Base-by-base conservation (phyloP, 1,140 invertebrate genomes). In the Drosophila sproati region DNA sequence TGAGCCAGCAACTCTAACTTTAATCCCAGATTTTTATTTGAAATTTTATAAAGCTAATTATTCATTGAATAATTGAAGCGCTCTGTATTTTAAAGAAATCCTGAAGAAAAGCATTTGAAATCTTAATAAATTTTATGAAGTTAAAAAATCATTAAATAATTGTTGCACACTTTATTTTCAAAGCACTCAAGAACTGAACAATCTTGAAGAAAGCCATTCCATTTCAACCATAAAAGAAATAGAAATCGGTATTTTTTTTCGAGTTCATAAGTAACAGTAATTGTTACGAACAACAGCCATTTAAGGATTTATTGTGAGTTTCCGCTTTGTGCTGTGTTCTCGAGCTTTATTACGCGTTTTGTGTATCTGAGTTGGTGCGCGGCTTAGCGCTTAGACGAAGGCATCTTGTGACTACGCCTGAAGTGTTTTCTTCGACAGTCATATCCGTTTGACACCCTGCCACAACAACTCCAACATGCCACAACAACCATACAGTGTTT, bases 401-500 rank as follows among this genome's bases (percentile, higher is more conserved):
- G 70, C 77, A 79, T 88, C 83, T 69, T 72, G 83, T 77, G 73
- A 83, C 54, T 78, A 78, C 43, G 80, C 77, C 77, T 67, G 51
- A 88, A 87, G 77, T 88, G 83, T 88, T 87, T 80, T 61, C 70
- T 69, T 82, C 83, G 80, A 73, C 80, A 87, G 77, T 77, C 80
- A 73, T 74, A 82, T 83, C 83, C 80, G 63, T n/a, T 43, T 70
- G 75, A 35, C 52, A 68, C 52, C 5, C 34, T 50, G 20, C 10
- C 34, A 28, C 34, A 45, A 37, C 20, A 63, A n/a, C 39, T n/a
- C n/a, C 54, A 1, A 20, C 20, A 20, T 20, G 20, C 37, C 28
- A 62, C 47, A 51, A 43, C 43, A 56, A 29, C 34, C 3, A 39
- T 7, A 64, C 51, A 77, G 1, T 20, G 20, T 20, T 20, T 20